Base-by-base conservation (phyloP, 2,888 invertebrate genomes). In the Gibbula magus region DNA sequence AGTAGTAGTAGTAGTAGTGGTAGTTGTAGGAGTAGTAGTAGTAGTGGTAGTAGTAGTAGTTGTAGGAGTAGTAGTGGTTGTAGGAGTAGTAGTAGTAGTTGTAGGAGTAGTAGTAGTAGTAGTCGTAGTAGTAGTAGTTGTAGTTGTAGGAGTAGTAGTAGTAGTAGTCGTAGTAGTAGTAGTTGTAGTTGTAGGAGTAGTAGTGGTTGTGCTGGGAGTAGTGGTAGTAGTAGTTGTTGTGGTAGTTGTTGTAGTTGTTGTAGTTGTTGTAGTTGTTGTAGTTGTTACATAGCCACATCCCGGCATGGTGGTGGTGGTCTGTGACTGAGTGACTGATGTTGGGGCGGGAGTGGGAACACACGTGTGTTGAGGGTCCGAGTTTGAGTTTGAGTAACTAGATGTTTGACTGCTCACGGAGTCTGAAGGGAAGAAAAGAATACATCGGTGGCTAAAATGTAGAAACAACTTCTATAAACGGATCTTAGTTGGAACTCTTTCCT, bases 281-380 rank as follows among this genome's bases (percentile, higher is more conserved):
- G 70, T 70, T 8, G 45, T 16, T 8, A 70, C 61, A 25, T 61
- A 61, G 61, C 25, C 8, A 61, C 61, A 61, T 13, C 61, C 61
- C 16, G 61, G 61, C 61, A 81, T 29, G 79, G 70, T 22, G 45
- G 77, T 32, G 78, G 77, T 66, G 22, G 54, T 52, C 53, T 54
- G 29, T 16, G 61, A 61, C 29, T 20, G 61, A 3, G 61, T 61
- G 29, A 25, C 61, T 2, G 61, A 16, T 61, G 29, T 18, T 2
- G 29, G 29, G 29, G n/a, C 29, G 29, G 61, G 29, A 18, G 29
- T 8, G 18, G 61, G 4, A 3, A 16, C 29, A 29, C 61, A 61
- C 29, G 29, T 25, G 25, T 61, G 22, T 8, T 61, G 22, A 18
- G 61, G 61, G 3, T 29, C n/a, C 10, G 13, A 4, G 61, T 61